Base-by-base conservation (phyloP, 2,888 invertebrate genomes). In the Venusia cambrica region DNA sequence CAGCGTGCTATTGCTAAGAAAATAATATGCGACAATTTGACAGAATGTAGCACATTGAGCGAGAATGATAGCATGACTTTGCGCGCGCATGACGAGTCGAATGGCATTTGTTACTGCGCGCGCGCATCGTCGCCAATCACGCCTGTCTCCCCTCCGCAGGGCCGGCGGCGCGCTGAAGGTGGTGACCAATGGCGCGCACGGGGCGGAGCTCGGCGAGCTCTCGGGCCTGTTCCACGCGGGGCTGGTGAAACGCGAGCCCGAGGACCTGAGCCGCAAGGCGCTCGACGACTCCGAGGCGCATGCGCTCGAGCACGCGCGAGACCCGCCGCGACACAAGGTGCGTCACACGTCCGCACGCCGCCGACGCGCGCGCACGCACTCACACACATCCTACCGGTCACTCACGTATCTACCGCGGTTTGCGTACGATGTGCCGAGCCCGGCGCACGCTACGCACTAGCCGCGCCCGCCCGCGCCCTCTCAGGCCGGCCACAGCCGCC, bases 211-310 rank as follows among this genome's bases (percentile, higher is more conserved):
- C 89, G 90, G 75, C 77, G 88, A 88, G 69, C 88, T 85, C 71
- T 87, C 85, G 73, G 87, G 87, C 56, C 89, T 90, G 79, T 88
- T 90, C 54, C 89, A 90, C 79, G 88, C 90, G 73, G 90, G 90
- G 69, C 90, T 90, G 72, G 92, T 93, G 75, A 94, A 94, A 87
- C 90, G 93, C 73, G 94, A 94, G 81, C 94, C 94, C 63, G 94
- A 94, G 87, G 94, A 94, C 77, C 89, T 94, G 57, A 93, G 93
- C 88, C 89, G 91, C 75, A 91, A 91, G 87, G 83, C 89, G 77
- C 88, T 89, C 74, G 89, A 88, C 73, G 88, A 88, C 76, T 90
- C 90, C 64, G 76, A 79, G 73, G 73, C 81, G 81, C 85, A 88
- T 87, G 80, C 89, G 90, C 73, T 88, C 89, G 73, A 89, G 90